A percentile compares a stretch with the other conserved stretches of the same genome.
These are phyloP conservation scores for Luscinia megarhynchos DNA, from an alignment of 2,797 vertebrate genomes.

Conservation along the genomic window DNA sequence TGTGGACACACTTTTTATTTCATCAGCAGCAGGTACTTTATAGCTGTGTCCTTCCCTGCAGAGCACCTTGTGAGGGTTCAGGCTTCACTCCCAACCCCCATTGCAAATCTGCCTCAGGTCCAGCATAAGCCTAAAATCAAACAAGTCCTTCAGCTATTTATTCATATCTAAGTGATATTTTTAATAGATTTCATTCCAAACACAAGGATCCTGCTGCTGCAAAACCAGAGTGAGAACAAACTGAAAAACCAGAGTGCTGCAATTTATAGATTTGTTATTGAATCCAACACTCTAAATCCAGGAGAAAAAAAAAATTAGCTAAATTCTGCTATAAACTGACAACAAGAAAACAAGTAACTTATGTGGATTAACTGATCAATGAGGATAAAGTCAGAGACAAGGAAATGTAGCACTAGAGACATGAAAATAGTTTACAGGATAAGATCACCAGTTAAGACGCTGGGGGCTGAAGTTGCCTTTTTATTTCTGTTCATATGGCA, in stretches of 20 bases:
- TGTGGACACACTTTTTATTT: not conserved
- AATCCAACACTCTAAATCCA: not conserved
- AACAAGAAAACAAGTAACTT: constrained; percentile 14
- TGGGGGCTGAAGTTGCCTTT: not conserved
- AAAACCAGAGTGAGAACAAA: not conserved
- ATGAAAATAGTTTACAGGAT: not conserved
- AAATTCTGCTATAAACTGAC: not conserved
- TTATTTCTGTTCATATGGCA: constrained; percentile 15
- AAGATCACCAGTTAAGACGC: not conserved
- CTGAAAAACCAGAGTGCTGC: not conserved
- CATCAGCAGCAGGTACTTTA: not conserved
- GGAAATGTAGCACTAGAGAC: not conserved
- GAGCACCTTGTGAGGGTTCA: not conserved
- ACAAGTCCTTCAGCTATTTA: not conserved
- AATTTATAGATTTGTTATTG: constrained; percentile 16
- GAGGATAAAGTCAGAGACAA: not conserved
- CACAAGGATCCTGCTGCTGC: not conserved
- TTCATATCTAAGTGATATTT: not conserved
- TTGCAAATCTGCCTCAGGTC: not conserved
- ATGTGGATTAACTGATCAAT: constrained; percentile 11
- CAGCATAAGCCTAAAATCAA: not conserved
- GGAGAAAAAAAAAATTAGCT: not conserved
- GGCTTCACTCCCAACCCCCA: not conserved
- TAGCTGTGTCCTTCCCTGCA: not conserved
- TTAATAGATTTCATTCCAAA: not conserved